A percentile compares a stretch with the other conserved stretches of the same genome.
These are phyloP conservation scores for Nansenia antarctica DNA, from an alignment of 2,113 vertebrate genomes.

Conservation along the genomic window DNA sequence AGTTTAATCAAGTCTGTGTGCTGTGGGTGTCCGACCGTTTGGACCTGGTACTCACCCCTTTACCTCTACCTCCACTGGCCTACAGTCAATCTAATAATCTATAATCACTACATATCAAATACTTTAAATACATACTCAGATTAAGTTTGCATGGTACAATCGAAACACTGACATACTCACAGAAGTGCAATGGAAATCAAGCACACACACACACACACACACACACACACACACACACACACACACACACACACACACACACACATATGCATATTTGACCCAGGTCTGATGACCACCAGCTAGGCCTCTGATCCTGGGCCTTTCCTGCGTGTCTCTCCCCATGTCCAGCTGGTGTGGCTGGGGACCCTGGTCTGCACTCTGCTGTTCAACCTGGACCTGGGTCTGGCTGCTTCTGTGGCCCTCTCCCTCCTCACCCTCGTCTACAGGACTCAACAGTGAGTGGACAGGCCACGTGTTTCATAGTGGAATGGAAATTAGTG, in stretches of 20 bases:
- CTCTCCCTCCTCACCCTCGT: slow-evolving; percentile 83
- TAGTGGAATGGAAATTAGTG: too few relatives aligned
- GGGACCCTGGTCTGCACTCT: slow-evolving; percentile 80
- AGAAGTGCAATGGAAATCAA: too few relatives aligned
- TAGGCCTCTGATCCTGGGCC: neutral
- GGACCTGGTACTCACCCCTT: slow-evolving; percentile 77
- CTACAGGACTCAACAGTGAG: slow-evolving; percentile 85
- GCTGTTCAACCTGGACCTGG: slow-evolving; percentile 83
- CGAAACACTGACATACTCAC: too few relatives aligned
- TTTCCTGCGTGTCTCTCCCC: neutral
- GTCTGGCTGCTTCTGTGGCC: slow-evolving; percentile 74
- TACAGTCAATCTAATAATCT: neutral
- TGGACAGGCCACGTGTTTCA: neutral
- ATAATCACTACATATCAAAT: too few relatives aligned
- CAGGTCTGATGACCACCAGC: neutral
- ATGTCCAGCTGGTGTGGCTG: slow-evolving; percentile 82
- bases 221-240: too few relatives aligned
- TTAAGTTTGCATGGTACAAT: too few relatives aligned
- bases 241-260: too few relatives aligned
- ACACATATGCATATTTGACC: too few relatives aligned
- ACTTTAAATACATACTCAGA: too few relatives aligned
- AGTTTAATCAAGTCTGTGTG: slow-evolving; percentile 80
- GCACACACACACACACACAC: too few relatives aligned
- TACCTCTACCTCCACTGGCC: neutral
- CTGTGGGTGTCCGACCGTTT: slow-evolving; percentile 88